phyloP scores from a whole-genome alignment of 2,797 vertebrate genomes.

The Microctenopoma steveboyesi region DNA sequence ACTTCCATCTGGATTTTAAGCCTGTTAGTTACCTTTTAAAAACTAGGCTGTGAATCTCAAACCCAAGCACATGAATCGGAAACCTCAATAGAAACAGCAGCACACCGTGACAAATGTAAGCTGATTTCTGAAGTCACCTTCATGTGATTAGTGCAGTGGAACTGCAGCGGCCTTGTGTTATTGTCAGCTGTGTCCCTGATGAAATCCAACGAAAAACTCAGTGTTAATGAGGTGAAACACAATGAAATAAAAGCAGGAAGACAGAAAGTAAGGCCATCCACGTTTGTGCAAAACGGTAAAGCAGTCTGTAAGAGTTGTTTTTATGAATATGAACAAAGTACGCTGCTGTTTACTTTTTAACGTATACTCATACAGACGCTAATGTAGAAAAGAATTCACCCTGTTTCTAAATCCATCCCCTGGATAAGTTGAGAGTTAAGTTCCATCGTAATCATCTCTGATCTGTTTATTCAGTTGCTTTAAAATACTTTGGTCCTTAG shows the following conservation, averaged over 20 bases:
- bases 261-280: background rate
- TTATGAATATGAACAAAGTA: background rate
- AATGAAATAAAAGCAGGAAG: background rate
- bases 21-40: background rate
- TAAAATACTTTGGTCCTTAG: background rate
- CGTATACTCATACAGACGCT: background rate
- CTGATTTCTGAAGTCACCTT: slow-evolving; percentile 47
- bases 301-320: background rate
- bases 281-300: background rate
- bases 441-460: background rate
- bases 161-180: background rate
- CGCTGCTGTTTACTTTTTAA: too few relatives aligned
- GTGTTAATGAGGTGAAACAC: slow-evolving; percentile 12
- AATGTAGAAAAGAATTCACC: background rate
- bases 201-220: slow-evolving; percentile 9
- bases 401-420: background rate
- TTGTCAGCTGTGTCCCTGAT: slow-evolving; percentile 18
- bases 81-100: background rate
- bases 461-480: background rate
- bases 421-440: background rate
- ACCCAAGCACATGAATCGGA: slow-evolving; percentile 1
- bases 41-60: background rate
- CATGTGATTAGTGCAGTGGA: slow-evolving; percentile 23
- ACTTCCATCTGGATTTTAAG: background rate
- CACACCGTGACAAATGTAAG: slow-evolving; percentile 12